These are phyloP conservation scores for Loxodonta africana DNA, from an alignment of 2,113 vertebrate species.

Conservation along the genomic window DNA sequence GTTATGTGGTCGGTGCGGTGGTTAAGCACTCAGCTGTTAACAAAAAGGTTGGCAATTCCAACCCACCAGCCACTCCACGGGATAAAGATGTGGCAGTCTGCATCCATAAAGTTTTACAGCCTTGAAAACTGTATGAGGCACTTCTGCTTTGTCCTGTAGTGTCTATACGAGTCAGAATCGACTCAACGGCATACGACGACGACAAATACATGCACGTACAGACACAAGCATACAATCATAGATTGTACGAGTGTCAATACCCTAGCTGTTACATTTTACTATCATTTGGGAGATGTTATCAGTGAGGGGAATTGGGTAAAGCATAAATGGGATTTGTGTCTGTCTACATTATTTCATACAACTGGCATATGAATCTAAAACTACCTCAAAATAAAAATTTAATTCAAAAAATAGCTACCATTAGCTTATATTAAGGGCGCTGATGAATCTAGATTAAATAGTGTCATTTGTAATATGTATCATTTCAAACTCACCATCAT, in stretches of 20 bases:
- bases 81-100: not conserved
- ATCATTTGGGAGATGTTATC: conserved; percentile 11
- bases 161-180: not conserved
- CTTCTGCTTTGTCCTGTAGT: not conserved
- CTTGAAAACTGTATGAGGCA: not conserved
- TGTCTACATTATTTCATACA: conserved; percentile 33
- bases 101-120: not conserved
- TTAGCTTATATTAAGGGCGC: not conserved
- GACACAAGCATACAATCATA: not conserved
- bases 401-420: conserved; percentile 30
- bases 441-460: not conserved
- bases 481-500: conserved; percentile 49
- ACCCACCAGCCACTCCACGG: not conserved
- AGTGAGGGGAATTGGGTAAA: not conserved
- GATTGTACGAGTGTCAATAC: conserved; percentile 2
- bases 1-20: not conserved
- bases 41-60: not conserved
- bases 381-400: conserved; percentile 40
- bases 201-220: not conserved
- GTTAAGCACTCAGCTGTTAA: not conserved
- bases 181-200: not conserved
- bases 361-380: not conserved
- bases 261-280: conserved; percentile 8
- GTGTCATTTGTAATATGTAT: not conserved
- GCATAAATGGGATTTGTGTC: not conserved